Percentiles rank a stretch among this genome's conserved stretches.
phyloP scores from a whole-genome alignment of 2,888 invertebrate genomes.

The Drosophila affinis region DNA sequence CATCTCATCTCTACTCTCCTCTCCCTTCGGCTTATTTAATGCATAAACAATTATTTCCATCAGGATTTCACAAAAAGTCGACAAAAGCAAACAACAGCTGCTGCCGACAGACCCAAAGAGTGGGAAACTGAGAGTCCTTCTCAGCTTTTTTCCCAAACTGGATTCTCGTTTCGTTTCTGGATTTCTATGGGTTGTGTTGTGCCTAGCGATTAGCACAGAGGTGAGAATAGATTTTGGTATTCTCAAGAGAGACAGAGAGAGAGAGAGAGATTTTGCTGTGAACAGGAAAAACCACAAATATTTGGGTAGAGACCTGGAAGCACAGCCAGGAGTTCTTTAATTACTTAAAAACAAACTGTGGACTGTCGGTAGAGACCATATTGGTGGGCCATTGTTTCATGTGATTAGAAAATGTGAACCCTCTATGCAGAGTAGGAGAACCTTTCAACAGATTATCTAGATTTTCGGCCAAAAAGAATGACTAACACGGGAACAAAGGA shows the following conservation, averaged over 20 bases:
- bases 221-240: constrained; percentile 36
- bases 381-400: background rate
- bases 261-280: constrained; percentile 34
- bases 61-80: constrained; percentile 78
- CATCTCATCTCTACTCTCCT: constrained; percentile 22
- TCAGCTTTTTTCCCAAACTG: constrained; percentile 49
- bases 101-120: background rate
- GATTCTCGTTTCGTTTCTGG: constrained; percentile 41
- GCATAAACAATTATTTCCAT: constrained; percentile 81
- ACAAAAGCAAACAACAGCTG: constrained; percentile 71
- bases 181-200: constrained; percentile 23
- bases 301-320: constrained; percentile 31
- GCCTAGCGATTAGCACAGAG: constrained; percentile 59
- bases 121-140: constrained; percentile 18
- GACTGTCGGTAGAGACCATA: background rate
- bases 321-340: constrained; percentile 45
- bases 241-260: constrained; percentile 2
- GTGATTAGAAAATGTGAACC: background rate
- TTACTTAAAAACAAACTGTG: constrained; percentile 58
- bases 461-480: background rate
- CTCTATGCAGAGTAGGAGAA: background rate
- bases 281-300: constrained; percentile 68
- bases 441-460: constrained; percentile 9
- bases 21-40: constrained; percentile 77
- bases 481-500: background rate